Evolutionary conservation across 2,797 vertebrate genomes (phyloP).

Genomic region (Falco biarmicus): DNA sequence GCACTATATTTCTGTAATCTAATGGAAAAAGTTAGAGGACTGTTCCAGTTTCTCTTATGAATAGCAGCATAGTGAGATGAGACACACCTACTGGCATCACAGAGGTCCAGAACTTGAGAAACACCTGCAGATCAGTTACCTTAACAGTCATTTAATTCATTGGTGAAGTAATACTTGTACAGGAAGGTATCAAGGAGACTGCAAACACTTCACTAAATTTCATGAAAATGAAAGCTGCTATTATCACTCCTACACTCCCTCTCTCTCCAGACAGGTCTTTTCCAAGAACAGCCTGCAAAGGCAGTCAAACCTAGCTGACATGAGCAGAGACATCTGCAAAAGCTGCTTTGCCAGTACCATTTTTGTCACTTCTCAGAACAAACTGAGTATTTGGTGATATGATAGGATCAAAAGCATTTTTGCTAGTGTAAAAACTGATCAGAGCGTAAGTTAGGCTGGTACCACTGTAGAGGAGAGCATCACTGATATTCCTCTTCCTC

Average conservation of each 20-base stretch:
- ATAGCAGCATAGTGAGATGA: neutral
- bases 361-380: neutral
- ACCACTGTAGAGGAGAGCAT: neutral
- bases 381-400: neutral
- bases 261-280: conserved; percentile 25
- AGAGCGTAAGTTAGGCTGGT: neutral
- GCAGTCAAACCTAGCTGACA: conserved; percentile 24
- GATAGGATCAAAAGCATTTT: neutral
- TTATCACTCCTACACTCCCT: conserved; percentile 36
- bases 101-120: neutral
- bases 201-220: conserved; percentile 31
- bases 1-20: neutral
- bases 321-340: neutral
- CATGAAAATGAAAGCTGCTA: conserved; percentile 42
- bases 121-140: neutral
- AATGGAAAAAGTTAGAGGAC: neutral
- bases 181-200: neutral
- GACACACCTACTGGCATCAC: neutral
- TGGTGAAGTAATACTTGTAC: neutral
- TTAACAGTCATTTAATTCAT: neutral
- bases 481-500: neutral
- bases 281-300: conserved; percentile 19
- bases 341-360: neutral
- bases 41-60: neutral
- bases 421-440: neutral